phyloP scores from a whole-genome alignment of 1,140 invertebrate species.

The Aphelenchoides fujianensis region DNA sequence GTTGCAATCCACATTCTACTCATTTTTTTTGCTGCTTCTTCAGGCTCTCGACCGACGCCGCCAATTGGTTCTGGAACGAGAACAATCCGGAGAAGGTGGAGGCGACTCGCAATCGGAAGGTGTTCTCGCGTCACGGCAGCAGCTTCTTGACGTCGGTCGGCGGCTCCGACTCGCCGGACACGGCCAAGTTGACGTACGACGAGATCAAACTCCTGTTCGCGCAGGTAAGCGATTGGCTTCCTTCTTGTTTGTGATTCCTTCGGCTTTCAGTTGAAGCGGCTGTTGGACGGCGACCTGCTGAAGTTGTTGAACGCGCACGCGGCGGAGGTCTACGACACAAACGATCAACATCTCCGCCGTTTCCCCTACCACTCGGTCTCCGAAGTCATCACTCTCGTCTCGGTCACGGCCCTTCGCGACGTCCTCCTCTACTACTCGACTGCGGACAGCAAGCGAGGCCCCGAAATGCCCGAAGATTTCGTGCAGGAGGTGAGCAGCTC shows the following conservation, averaged over 20 bases:
- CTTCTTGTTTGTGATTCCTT: constrained; percentile 14
- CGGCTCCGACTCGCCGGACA: background rate
- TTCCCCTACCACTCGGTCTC: constrained; percentile 87
- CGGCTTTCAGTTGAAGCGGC: constrained; percentile 46
- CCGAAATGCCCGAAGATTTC: constrained; percentile 80
- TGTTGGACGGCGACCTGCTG: constrained; percentile 37
- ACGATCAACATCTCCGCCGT: constrained; percentile 68
- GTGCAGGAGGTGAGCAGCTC: constrained; percentile 74
- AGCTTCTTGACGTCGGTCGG: constrained; percentile 40
- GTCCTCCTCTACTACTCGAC: constrained; percentile 71
- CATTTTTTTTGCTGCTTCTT: constrained; percentile 20
- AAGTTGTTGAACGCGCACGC: constrained; percentile 36
- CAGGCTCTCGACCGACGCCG: constrained; percentile 49
- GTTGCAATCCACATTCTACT: constrained; percentile 11
- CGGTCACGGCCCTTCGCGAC: constrained; percentile 85
- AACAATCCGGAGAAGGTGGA: constrained; percentile 28
- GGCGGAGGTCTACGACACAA: constrained; percentile 52
- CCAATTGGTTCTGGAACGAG: constrained; percentile 58
- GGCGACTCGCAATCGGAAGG: constrained; percentile 23
- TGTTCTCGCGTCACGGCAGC: constrained; percentile 54
- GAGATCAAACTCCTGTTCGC: constrained; percentile 35
- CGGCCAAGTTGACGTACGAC: constrained; percentile 26
- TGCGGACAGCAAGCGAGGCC: constrained; percentile 33
- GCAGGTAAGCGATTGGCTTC: constrained; percentile 28
- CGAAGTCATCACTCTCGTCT: constrained; percentile 86